phyloP scores from a whole-genome alignment of 2,888 invertebrate species.

The Melitaea athalia region DNA sequence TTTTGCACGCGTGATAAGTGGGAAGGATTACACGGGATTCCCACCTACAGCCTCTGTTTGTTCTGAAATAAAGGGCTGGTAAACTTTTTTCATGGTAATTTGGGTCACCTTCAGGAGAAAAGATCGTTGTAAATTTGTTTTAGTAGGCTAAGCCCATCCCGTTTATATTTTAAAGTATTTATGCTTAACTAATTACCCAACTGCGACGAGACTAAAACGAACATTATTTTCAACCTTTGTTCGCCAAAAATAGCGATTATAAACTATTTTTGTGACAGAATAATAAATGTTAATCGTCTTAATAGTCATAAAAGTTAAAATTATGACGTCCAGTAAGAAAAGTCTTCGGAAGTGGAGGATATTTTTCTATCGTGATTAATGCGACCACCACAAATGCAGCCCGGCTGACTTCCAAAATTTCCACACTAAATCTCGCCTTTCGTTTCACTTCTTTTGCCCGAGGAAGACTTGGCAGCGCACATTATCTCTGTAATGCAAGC shows the following conservation, averaged over 20 bases:
- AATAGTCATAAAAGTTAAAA: slow-evolving; percentile 27
- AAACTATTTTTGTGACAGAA: slow-evolving; percentile 3
- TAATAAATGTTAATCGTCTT: slow-evolving; percentile 22
- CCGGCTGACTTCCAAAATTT: slow-evolving; percentile 82
- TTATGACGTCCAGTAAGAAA: slow-evolving; percentile 53
- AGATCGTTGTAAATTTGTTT: slow-evolving; percentile 78
- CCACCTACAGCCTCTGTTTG: slow-evolving; percentile 79
- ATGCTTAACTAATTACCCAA: slow-evolving; percentile 46
- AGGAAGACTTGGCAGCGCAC: slow-evolving; percentile 78
- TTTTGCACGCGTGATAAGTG: slow-evolving; percentile 83
- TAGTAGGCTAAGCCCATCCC: slow-evolving; percentile 72
- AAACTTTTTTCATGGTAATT: slow-evolving; percentile 81
- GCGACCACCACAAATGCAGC: slow-evolving; percentile 68
- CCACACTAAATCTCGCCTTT: slow-evolving; percentile 73
- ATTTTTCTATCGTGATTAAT: slow-evolving; percentile 78
- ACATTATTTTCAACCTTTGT: neutral
- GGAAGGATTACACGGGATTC: slow-evolving; percentile 79
- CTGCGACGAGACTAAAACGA: neutral
- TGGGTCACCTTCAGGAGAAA: slow-evolving; percentile 80
- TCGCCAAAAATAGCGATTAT: neutral
- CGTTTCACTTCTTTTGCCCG: slow-evolving; percentile 77
- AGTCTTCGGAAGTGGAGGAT: slow-evolving; percentile 56
- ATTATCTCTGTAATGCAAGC: slow-evolving; percentile 78
- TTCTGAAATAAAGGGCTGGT: slow-evolving; percentile 81
- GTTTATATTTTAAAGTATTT: slow-evolving; percentile 67